These are phyloP conservation scores for Lepidurus apus DNA, from an alignment of 1,140 invertebrate genomes.

Conservation along the genomic window DNA sequence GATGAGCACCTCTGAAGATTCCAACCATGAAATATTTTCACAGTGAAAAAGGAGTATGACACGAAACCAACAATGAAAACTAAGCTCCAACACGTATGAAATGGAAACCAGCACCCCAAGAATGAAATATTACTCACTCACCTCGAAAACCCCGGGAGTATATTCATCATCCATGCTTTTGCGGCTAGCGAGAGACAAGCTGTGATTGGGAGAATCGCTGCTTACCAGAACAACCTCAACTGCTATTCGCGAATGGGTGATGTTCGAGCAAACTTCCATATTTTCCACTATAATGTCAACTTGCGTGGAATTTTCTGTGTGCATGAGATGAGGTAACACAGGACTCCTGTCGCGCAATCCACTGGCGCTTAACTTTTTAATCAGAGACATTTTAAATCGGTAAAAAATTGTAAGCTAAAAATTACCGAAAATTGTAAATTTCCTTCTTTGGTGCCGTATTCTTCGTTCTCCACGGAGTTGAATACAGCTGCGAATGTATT, in stretches of 20 bases:
- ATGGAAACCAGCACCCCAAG: neutral
- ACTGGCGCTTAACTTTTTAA: conserved; percentile 49
- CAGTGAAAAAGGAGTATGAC: too few relatives aligned
- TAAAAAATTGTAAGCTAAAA: conserved; percentile 27
- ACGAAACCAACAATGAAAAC: neutral
- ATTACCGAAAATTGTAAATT: conserved; percentile 34
- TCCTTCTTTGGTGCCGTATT: neutral
- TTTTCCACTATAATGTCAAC: conserved; percentile 56
- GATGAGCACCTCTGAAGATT: too few relatives aligned
- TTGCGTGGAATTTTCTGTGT: conserved; percentile 57
- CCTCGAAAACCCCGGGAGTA: conserved; percentile 63
- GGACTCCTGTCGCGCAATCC: conserved; percentile 50
- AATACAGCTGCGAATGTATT: conserved; percentile 46
- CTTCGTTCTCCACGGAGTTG: conserved; percentile 41
- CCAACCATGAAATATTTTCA: too few relatives aligned
- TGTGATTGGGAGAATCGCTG: conserved; percentile 43
- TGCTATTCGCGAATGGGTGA: conserved; percentile 54
- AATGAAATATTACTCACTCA: conserved; percentile 41
- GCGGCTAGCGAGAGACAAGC: conserved; percentile 47
- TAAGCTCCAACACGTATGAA: neutral
- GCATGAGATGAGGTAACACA: conserved; percentile 55
- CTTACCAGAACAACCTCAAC: conserved; percentile 52
- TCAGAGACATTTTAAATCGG: conserved; percentile 36
- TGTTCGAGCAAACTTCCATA: conserved; percentile 47
- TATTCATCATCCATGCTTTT: conserved; percentile 65